Percentiles rank a stretch among this genome's conserved stretches.
Evolutionary conservation across 2,797 vertebrate genomes (phyloP).

Genomic region (Chiroxiphia lanceolata): DNA sequence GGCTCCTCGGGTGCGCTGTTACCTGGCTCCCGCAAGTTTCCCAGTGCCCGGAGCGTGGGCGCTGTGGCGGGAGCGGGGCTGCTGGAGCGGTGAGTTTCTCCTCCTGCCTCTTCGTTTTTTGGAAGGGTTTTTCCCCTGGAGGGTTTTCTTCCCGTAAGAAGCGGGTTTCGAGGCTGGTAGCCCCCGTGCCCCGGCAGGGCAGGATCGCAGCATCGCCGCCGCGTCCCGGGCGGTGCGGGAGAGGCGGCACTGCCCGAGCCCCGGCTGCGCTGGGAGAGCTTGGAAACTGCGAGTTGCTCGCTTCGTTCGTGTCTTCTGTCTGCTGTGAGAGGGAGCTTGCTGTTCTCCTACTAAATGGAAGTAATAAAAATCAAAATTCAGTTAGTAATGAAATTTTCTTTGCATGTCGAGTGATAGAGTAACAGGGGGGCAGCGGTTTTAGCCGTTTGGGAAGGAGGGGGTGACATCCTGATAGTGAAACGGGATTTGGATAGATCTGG

Average conservation of each 20-base stretch:
- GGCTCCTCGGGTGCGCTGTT: neutral
- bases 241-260: neutral
- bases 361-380: neutral
- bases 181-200: neutral
- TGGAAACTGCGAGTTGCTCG: neutral
- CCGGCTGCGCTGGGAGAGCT: neutral
- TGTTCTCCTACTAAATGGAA: neutral
- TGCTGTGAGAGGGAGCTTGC: neutral
- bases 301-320: neutral
- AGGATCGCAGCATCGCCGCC: neutral
- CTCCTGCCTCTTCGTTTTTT: neutral
- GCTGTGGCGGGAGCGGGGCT: neutral
- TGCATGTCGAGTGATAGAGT: fast-evolving
- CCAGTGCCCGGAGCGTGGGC: neutral
- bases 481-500: neutral
- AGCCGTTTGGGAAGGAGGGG: neutral
- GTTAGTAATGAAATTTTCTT: neutral
- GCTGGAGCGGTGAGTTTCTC: neutral
- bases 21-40: neutral
- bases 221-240: neutral
- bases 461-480: fast-evolving
- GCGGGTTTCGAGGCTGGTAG: neutral
- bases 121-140: too few relatives aligned
- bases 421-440: neutral
- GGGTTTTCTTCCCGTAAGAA: fast-evolving